Evolutionary conservation across 2,888 invertebrate species (phyloP), one percentile per base, ranked within the genome.

Genomic region (Pilophorus perplexus): DNA sequence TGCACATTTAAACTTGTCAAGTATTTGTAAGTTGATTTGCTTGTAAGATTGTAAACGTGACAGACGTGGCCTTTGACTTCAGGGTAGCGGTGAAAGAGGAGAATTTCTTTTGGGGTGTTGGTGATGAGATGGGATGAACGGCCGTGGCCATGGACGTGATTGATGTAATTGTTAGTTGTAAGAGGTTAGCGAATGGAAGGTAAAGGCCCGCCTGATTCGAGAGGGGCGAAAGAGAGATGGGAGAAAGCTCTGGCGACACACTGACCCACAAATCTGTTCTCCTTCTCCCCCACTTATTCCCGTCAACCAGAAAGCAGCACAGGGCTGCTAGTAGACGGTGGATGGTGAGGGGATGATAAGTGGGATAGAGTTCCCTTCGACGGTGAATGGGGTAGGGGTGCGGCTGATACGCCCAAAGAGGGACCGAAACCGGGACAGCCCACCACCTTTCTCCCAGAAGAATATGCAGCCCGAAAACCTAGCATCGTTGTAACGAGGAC

Each of bases 111-210:
- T n/a, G n/a, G n/a, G n/a, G n/a, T n/a, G n/a, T n/a, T n/a, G n/a
- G n/a, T n/a, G 33, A 33, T 10, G 33, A 10, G 33, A 10, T 6
- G 8, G 33, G 33, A 10, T n/a, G 14, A 28, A 28, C 52, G 52
- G 38, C 55, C 55, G 38, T 55, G 55, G 55, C 55, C 55, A 33
- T 55, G 44, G 52, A 52, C 52, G 52, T 52, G 52, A 59, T 59
- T 59, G 59, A 59, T 59, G 59, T 59, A 59, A 59, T 59, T 59
- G 59, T 59, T 23, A 59, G 42, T 44, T 42, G 59, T 59, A 59
- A 59, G 59, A 38, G 59, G 59, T 59, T 59, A 59, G 59, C 59
- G 59, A 59, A 42, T 25, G 14, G 42, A 22, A n/a, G 59, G 46
- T 46, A 55, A 55, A 38, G 38, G 38, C 55, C 37, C 16, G 14